Evolutionary conservation across 2,797 vertebrate genomes (phyloP).

Genomic region (Pangasius mekongensis): DNA sequence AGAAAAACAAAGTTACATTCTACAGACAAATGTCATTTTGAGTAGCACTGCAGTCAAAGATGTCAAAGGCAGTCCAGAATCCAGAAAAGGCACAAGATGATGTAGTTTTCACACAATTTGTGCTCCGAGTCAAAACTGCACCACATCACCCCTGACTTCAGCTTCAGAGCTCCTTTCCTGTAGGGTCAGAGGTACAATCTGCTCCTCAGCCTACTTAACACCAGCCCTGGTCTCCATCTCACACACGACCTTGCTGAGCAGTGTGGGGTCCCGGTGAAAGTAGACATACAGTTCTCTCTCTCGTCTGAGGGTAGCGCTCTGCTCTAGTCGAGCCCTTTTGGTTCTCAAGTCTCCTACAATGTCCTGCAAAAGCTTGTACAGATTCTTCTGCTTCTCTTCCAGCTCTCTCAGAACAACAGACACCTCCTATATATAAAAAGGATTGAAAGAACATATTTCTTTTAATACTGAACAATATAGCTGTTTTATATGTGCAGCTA

Average conservation of each 20-base stretch:
- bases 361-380: slow-evolving; percentile 81
- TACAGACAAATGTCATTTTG: not conserved
- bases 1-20: not conserved
- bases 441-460: not conserved
- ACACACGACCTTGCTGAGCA: slow-evolving; percentile 82
- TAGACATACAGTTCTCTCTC: slow-evolving; percentile 88
- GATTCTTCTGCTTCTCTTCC: slow-evolving; percentile 77
- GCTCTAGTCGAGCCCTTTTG: slow-evolving; percentile 82
- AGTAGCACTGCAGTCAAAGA: not conserved
- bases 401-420: slow-evolving; percentile 75
- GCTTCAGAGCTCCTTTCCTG: not conserved
- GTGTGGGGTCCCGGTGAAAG: slow-evolving; percentile 83
- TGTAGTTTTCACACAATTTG: not conserved
- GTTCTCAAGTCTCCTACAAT: slow-evolving; percentile 81
- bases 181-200: not conserved
- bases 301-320: slow-evolving; percentile 73
- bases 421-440: slow-evolving; percentile 78
- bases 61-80: slow-evolving; percentile 8
- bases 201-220: slow-evolving; percentile 28
- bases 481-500: not conserved
- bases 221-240: slow-evolving; percentile 78
- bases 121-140: not conserved
- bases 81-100: not conserved
- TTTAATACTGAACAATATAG: not conserved
- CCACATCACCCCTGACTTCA: not conserved